Evolutionary conservation across 2,888 invertebrate species (phyloP).

Genomic region (Galerucella calmariensis): DNA sequence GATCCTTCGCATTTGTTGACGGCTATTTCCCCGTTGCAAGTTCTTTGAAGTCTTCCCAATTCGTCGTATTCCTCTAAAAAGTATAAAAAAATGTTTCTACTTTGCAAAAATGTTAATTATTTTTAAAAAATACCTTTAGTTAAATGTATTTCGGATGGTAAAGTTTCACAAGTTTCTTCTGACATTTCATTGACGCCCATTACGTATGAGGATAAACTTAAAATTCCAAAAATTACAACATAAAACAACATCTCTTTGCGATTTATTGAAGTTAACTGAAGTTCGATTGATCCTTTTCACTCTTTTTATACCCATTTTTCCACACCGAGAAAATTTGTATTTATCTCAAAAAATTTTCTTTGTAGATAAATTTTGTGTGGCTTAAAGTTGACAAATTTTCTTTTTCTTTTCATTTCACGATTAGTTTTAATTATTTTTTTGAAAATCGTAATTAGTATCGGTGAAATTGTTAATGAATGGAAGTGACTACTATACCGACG

Average conservation of each 20-base stretch:
- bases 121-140: too few relatives aligned
- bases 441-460: not conserved
- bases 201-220: slow-evolving; percentile 48
- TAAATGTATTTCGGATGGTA: slow-evolving; percentile 87
- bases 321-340: not conserved
- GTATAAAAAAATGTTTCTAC: too few relatives aligned
- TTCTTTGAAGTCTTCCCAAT: slow-evolving; percentile 82
- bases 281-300: slow-evolving; percentile 7
- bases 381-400: not conserved
- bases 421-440: not conserved
- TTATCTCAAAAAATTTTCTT: not conserved
- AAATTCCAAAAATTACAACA: slow-evolving; percentile 47
- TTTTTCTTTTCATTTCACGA: not conserved
- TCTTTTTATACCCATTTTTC: slow-evolving; percentile 43
- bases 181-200: slow-evolving; percentile 57
- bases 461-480: slow-evolving; percentile 13
- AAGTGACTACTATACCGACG: not conserved
- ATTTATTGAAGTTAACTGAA: slow-evolving; percentile 40
- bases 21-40: slow-evolving; percentile 89
- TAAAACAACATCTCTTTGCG: slow-evolving; percentile 47
- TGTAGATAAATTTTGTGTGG: not conserved
- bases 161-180: slow-evolving; percentile 86
- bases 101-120: too few relatives aligned
- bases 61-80: slow-evolving; percentile 87
- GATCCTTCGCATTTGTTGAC: slow-evolving; percentile 95